Conservation (phyloP, 1,140 invertebrate species). For the Apis mellifera region Amel_HAv3.1 CM009932.2:8099501-8100000, state of each 20-base stretch:
- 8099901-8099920: slow-evolving; percentile 4
- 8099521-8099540: slow-evolving; percentile 75
- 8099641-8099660: slow-evolving; percentile 49
- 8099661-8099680: slow-evolving; percentile 27
- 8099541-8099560: slow-evolving; percentile 78
- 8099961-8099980: neutral
- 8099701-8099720: slow-evolving; percentile 36
- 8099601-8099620: slow-evolving; percentile 43
- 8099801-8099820: neutral
- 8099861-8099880: neutral
- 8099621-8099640: slow-evolving; percentile 21
- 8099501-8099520: slow-evolving; percentile 78
- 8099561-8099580: slow-evolving; percentile 73
- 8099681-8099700: neutral
- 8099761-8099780: neutral
- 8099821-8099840: too few species aligned
- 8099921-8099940: neutral
- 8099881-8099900: neutral
- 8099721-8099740: slow-evolving; percentile 43
- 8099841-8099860: slow-evolving; percentile 28
- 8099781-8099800: slow-evolving; percentile 34
- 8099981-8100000: neutral
- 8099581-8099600: slow-evolving; percentile 40
- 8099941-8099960: neutral
- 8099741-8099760: slow-evolving; percentile 40